Percentiles rank a stretch among this genome's conserved stretches.
Evolutionary conservation across 2,888 invertebrate genomes (phyloP).

Genomic region (Lochmaea crataegi): DNA sequence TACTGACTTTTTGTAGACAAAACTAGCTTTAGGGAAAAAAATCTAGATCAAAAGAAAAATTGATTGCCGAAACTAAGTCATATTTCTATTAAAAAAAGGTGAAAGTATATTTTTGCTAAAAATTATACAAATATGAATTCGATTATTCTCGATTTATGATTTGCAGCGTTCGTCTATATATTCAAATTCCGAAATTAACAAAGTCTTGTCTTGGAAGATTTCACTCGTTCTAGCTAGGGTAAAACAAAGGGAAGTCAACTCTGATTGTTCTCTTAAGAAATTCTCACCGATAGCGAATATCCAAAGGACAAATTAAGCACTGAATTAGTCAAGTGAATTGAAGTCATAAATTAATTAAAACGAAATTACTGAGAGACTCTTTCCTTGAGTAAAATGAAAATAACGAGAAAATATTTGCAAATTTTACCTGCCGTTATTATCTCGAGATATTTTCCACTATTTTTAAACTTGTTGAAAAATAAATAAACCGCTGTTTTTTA

Average conservation of each 20-base stretch:
- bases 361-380: slow-evolving; percentile 21
- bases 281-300: slow-evolving; percentile 7
- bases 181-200: neutral
- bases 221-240: neutral
- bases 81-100: too few species aligned
- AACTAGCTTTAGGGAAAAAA: too few species aligned
- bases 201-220: neutral
- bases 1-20: too few species aligned
- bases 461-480: neutral
- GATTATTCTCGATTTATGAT: neutral
- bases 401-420: slow-evolving; percentile 6
- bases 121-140: too few species aligned
- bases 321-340: slow-evolving; percentile 37
- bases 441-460: neutral
- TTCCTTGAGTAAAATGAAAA: slow-evolving; percentile 5
- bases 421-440: neutral
- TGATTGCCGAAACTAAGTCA: too few species aligned
- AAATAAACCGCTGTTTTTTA: neutral
- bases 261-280: slow-evolving; percentile 10
- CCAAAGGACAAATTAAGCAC: slow-evolving; percentile 31
- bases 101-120: too few species aligned
- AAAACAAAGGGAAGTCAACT: slow-evolving; percentile 10
- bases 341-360: slow-evolving; percentile 36
- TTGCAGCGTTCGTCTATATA: neutral
- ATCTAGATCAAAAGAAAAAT: too few species aligned